A percentile compares a stretch with the other conserved stretches of the same genome.
These are phyloP conservation scores for Hydrozoanthus gracilis DNA, from an alignment of 92 coral and sea anemone species.

Conservation along the genomic window DNA sequence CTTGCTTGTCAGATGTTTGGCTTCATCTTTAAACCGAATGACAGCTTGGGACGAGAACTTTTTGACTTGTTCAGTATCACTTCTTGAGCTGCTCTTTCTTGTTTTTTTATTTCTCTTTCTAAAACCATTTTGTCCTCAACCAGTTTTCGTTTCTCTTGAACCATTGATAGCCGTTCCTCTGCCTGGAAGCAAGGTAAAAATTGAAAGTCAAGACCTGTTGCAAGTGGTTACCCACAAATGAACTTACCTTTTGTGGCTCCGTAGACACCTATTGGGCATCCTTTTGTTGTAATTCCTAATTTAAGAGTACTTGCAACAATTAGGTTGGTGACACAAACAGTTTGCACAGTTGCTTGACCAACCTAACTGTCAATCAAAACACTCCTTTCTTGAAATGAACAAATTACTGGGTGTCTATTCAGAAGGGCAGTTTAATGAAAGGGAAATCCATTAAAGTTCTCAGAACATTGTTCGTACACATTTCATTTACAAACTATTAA, in stretches of 20 bases:
- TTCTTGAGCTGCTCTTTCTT: constrained; percentile 94
- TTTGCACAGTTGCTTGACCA: neutral
- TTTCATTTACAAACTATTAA: too few relatives aligned
- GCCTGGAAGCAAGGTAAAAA: constrained; percentile 69
- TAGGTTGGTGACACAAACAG: too few relatives aligned
- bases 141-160: constrained; percentile 85
- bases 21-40: constrained; percentile 91
- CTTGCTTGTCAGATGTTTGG: constrained; percentile 26
- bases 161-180: constrained; percentile 96
- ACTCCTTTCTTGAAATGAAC: neutral
- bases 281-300: neutral
- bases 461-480: neutral
- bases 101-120: constrained; percentile 93
- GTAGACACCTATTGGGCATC: neutral
- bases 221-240: neutral
- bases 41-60: constrained; percentile 87
- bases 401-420: neutral
- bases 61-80: constrained; percentile 92
- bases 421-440: neutral
- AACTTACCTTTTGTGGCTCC: constrained; percentile 13
- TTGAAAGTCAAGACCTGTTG: neutral
- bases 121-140: constrained; percentile 83
- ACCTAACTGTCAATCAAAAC: neutral
- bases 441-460: neutral
- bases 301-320: too few relatives aligned